A percentile compares a stretch with the other conserved stretches of the same genome.
phyloP scores from a whole-genome alignment of 92 coral and sea anemone genomes.

The Anthopleura xanthogrammica region DNA sequence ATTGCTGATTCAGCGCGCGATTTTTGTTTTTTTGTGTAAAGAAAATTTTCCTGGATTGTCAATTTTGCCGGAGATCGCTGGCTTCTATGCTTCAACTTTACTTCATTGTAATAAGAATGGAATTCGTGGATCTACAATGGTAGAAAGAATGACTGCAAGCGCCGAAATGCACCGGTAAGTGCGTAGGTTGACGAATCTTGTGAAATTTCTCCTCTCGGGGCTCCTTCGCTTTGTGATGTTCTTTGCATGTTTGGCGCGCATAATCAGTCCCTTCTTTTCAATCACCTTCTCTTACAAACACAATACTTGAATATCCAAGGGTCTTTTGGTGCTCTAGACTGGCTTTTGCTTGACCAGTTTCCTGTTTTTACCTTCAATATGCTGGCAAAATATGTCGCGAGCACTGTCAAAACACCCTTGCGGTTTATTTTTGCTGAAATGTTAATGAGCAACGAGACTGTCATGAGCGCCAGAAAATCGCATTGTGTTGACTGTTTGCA shows the following conservation, averaged over 20 bases:
- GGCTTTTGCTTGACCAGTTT: conserved; percentile 32
- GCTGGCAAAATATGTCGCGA: conserved; percentile 75
- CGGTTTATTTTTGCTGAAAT: conserved; percentile 98
- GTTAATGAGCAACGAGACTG: conserved; percentile 86
- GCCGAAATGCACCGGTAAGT: conserved; percentile 81
- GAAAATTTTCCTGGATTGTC: conserved; percentile 82
- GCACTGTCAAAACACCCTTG: conserved; percentile 97
- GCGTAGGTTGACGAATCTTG: conserved; percentile 68
- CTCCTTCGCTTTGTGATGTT: conserved; percentile 59
- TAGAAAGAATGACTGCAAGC: conserved; percentile 65
- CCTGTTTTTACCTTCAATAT: conserved; percentile 64
- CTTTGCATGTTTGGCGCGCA: conserved; percentile 83
- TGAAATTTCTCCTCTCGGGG: conserved; percentile 68
- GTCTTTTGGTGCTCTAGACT: conserved; percentile 41
- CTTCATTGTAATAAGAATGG: conserved; percentile 63
- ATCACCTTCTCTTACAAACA: conserved; percentile 60
- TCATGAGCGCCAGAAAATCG: conserved; percentile 78
- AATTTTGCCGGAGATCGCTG: conserved; percentile 64
- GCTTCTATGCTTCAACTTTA: conserved; percentile 53
- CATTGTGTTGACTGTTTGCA: conserved; percentile 69
- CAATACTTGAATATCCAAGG: conserved; percentile 61
- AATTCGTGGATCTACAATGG: conserved; percentile 55
- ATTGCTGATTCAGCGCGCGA: conserved; percentile 99
- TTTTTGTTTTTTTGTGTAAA: conserved; percentile 94
- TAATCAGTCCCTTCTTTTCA: conserved; percentile 53